Evolutionary conservation across 1,140 invertebrate genomes (phyloP).

Genomic region (Aphaenogaster ashmeadi): DNA sequence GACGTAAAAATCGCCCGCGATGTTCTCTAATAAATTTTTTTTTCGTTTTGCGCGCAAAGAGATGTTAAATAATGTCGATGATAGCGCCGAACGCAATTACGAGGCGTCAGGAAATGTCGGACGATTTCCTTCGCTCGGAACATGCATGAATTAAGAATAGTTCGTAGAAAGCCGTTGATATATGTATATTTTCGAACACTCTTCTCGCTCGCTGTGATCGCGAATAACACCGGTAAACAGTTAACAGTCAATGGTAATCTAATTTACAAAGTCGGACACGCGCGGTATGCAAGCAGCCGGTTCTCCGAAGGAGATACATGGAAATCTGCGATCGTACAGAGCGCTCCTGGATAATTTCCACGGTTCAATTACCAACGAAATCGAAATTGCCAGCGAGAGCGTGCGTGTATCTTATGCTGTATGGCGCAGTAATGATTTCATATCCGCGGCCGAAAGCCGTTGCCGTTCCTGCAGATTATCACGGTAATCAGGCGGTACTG

Average conservation of each 20-base stretch:
- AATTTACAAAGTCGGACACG: constrained; percentile 43
- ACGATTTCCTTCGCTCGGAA: background rate
- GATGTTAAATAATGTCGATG: constrained; percentile 38
- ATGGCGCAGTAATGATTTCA: constrained; percentile 55
- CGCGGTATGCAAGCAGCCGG: background rate
- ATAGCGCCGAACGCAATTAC: constrained; percentile 12
- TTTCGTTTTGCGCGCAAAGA: constrained; percentile 34
- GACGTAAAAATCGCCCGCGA: constrained; percentile 49
- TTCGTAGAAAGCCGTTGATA: background rate
- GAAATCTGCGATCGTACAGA: constrained; percentile 44
- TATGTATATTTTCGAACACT: background rate
- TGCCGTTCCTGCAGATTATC: constrained; percentile 63
- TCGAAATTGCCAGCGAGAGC: constrained; percentile 26
- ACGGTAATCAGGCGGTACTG: constrained; percentile 73
- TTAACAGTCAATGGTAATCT: constrained; percentile 36
- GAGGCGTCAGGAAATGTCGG: background rate
- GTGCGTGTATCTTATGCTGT: constrained; percentile 44
- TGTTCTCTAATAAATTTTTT: constrained; percentile 39
- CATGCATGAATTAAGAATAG: constrained; percentile 1
- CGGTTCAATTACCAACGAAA: constrained; percentile 53
- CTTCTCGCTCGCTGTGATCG: background rate
- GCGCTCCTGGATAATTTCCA: constrained; percentile 55
- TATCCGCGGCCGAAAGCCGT: constrained; percentile 54
- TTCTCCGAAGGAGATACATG: constrained; percentile 7
- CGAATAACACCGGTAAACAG: background rate